A percentile compares a stretch with the other conserved stretches of the same genome.
Conservation (phyloP, 2,113 vertebrate species). For the Emydocephalus ijimae region DNA sequence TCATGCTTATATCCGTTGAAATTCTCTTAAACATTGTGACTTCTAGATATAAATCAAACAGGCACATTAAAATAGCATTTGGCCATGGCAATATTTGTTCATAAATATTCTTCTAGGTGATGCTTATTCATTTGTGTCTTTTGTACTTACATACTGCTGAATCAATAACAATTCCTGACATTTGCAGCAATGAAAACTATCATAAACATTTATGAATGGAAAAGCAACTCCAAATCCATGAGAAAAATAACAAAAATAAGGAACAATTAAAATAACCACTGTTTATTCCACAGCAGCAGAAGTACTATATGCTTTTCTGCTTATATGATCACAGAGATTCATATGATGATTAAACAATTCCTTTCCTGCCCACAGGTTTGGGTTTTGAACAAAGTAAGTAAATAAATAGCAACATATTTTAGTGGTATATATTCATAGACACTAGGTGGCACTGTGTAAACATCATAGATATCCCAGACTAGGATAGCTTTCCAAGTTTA, state of each 20-base stretch:
- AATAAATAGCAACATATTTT: not conserved
- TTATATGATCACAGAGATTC: not conserved
- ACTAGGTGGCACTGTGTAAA: conserved; percentile 65
- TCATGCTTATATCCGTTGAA: not conserved
- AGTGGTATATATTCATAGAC: conserved; percentile 20
- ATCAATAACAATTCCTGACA: not conserved
- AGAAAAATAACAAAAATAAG: not conserved
- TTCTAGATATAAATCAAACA: not conserved
- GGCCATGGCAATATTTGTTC: not conserved
- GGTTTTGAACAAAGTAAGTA: not conserved
- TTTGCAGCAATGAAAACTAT: not conserved
- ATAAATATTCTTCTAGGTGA: not conserved
- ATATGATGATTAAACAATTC: not conserved
- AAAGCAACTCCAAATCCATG: not conserved
- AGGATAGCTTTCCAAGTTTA: conserved; percentile 29
- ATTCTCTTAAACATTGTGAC: not conserved
- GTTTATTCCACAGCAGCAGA: not conserved
- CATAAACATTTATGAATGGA: not conserved
- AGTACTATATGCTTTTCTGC: not conserved
- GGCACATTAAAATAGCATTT: not conserved
- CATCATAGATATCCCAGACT: not conserved
- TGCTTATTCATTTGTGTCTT: not conserved
- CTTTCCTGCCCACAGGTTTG: not conserved
- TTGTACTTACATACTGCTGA: not conserved
- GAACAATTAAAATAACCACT: not conserved